Percentiles rank a stretch among this genome's conserved stretches.
Evolutionary conservation across 2,888 invertebrate genomes (phyloP).

Genomic region (Scrobipalpa costella): DNA sequence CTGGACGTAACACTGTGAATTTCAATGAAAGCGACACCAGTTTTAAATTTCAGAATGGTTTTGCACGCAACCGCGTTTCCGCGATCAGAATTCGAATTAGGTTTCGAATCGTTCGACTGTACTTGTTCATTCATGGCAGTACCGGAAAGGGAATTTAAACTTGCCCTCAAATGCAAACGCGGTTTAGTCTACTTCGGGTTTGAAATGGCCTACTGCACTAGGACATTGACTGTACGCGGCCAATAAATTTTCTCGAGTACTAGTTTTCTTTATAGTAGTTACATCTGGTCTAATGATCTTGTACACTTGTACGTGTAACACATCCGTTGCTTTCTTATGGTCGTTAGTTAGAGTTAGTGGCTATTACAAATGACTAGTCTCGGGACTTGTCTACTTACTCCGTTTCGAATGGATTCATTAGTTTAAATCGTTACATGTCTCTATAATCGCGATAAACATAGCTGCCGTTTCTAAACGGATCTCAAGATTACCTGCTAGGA

Average conservation of each 20-base stretch:
- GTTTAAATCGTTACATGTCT: neutral
- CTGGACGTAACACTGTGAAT: constrained; percentile 72
- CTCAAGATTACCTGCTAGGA: neutral
- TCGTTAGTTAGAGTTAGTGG: constrained; percentile 12
- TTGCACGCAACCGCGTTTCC: constrained; percentile 35
- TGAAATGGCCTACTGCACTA: constrained; percentile 10
- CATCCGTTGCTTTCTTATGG: constrained; percentile 18
- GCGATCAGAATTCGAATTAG: constrained; percentile 59
- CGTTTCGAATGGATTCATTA: constrained; percentile 9
- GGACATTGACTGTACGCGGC: constrained; percentile 9
- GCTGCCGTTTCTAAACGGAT: neutral
- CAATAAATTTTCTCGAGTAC: constrained; percentile 16
- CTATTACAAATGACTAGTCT: constrained; percentile 15
- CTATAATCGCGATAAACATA: neutral
- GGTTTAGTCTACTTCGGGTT: constrained; percentile 17
- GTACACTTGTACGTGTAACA: constrained; percentile 10
- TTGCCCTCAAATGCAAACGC: constrained; percentile 20
- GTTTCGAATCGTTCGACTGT: constrained; percentile 16
- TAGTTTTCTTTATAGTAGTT: constrained; percentile 14
- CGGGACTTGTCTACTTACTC: constrained; percentile 5
- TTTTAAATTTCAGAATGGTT: constrained; percentile 45
- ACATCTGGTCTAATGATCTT: constrained; percentile 17
- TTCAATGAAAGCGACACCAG: constrained; percentile 66
- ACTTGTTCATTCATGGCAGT: constrained; percentile 29
- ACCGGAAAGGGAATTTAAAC: constrained; percentile 23